phyloP scores from a whole-genome alignment of 2,797 vertebrate species.

The Spondyliosoma cantharus region DNA sequence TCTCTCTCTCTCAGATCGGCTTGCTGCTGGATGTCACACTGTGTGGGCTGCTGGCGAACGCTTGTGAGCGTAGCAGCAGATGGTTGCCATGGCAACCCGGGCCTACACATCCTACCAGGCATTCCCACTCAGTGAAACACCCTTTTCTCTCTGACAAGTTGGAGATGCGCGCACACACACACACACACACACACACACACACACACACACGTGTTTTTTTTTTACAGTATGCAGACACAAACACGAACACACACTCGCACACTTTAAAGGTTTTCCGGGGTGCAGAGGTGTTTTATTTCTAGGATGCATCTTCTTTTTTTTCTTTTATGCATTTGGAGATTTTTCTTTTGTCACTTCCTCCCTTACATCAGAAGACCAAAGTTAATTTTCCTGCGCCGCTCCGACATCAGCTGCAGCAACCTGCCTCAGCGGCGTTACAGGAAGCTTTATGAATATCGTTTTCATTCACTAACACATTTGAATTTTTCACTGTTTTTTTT shows the following conservation, averaged over 20 bases:
- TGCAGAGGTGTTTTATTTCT: conserved; percentile 59
- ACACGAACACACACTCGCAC: neutral
- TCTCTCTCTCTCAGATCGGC: conserved; percentile 67
- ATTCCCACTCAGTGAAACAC: conserved; percentile 87
- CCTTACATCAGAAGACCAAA: conserved; percentile 18
- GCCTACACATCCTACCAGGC: conserved; percentile 88
- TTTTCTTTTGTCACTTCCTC: conserved; percentile 4
- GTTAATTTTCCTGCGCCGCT: conserved; percentile 15
- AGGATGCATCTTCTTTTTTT: conserved; percentile 19
- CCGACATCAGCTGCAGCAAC: conserved; percentile 8
- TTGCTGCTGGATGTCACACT: conserved; percentile 82
- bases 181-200: conserved; percentile 19
- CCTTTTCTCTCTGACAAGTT: conserved; percentile 63
- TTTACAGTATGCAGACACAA: neutral
- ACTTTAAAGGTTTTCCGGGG: conserved; percentile 35
- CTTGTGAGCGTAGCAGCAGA: conserved; percentile 85
- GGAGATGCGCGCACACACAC: conserved; percentile 35
- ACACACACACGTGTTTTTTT: conserved; percentile 13
- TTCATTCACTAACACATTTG: conserved; percentile 51
- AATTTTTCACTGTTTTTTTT: conserved; percentile 35
- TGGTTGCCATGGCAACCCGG: conserved; percentile 85
- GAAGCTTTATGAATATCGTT: conserved; percentile 36
- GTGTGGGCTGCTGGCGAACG: conserved; percentile 84
- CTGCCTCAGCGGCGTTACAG: conserved; percentile 17
- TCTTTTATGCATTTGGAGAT: neutral